Conservation (phyloP, 2,888 invertebrate species). For the Hymenopus coronatus region DNA sequence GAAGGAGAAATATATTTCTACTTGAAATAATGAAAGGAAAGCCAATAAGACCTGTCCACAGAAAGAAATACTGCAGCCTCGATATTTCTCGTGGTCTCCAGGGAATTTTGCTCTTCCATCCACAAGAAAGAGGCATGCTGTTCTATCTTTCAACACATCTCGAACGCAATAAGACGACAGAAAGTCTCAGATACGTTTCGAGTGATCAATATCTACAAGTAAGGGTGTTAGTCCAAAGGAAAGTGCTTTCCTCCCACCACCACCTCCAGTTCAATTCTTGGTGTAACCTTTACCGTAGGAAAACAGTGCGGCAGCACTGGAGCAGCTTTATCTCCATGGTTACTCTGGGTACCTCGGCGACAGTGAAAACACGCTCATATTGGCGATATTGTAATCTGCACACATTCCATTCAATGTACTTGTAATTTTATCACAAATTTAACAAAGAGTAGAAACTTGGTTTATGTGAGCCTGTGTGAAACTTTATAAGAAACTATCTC, state of each 20-base stretch:
- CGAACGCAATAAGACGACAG: background rate
- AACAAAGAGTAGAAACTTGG: too few species aligned
- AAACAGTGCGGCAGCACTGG: background rate
- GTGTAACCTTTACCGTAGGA: background rate
- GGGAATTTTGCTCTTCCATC: background rate
- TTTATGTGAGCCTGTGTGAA: too few species aligned
- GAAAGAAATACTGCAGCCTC: background rate
- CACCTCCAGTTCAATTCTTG: background rate
- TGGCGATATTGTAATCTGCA: too few species aligned
- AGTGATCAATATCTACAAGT: background rate
- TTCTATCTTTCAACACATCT: background rate
- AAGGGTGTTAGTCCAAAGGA: background rate
- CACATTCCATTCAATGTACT: too few species aligned
- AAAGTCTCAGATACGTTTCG: background rate
- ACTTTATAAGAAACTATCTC: too few species aligned
- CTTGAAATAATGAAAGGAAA: too few species aligned
- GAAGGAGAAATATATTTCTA: too few species aligned
- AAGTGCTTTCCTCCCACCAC: background rate
- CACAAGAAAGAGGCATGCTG: background rate
- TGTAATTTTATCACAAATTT: too few species aligned
- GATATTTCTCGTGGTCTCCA: background rate
- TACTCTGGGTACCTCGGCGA: too few species aligned
- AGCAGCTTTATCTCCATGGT: background rate
- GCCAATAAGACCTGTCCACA: too few species aligned
- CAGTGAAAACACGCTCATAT: too few species aligned